Evolutionary conservation across 37 sponge, comb jelly and placozoan genomes (phyloP).

Genomic region (Beroe forskalii): DNA sequence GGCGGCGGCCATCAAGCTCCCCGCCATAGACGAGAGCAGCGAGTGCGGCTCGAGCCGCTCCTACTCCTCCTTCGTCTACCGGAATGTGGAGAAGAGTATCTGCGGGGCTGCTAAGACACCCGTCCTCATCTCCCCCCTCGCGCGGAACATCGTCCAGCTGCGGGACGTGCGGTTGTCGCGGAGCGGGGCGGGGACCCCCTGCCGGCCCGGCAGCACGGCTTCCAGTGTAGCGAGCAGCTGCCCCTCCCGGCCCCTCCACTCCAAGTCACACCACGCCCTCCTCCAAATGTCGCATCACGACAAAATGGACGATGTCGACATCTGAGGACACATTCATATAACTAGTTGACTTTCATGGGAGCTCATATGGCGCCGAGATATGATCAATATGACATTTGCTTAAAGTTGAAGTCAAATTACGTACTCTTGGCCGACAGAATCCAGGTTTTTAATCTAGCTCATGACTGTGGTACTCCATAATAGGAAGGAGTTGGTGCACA

Average conservation of each 20-base stretch:
- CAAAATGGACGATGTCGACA: not conserved
- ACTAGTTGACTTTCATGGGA: not conserved
- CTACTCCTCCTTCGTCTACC: constrained; percentile 17
- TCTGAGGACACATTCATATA: no score
- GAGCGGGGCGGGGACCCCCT: constrained; percentile 62
- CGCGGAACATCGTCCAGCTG: constrained; percentile 60
- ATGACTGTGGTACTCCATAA: no score
- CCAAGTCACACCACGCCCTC: constrained; percentile 47
- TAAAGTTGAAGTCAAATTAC: no score
- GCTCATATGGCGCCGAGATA: no score
- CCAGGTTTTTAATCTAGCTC: no score
- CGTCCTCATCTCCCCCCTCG: constrained; percentile 57
- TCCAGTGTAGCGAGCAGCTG: constrained; percentile 57
- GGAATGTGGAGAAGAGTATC: constrained; percentile 64
- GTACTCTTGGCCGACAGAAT: no score
- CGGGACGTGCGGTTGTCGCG: constrained; percentile 11
- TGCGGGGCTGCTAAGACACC: constrained; percentile 57
- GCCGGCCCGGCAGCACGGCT: not conserved
- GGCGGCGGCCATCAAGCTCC: constrained; percentile 47
- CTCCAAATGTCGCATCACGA: not conserved
- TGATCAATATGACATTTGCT: no score
- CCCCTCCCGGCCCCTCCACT: constrained; percentile 49
- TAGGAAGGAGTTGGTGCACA: no score
- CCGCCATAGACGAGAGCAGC: constrained; percentile 52
- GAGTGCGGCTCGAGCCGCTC: constrained; percentile 60